Evolutionary conservation across 2,113 vertebrate species (phyloP), one percentile per base, ranked within the genome.

Genomic region (Catharus minimus): DNA sequence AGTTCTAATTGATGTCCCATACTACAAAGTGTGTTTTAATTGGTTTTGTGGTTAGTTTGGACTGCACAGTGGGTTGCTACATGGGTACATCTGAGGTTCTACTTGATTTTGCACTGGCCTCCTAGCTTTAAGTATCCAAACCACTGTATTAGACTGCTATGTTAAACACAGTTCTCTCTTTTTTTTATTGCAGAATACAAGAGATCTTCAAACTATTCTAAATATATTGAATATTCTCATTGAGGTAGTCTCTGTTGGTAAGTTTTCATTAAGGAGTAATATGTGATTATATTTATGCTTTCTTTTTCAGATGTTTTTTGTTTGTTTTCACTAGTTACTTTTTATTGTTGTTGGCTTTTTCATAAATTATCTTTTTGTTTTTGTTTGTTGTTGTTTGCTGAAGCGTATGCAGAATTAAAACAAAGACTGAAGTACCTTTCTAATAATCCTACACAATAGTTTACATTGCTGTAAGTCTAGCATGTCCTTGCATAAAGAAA

Each of bases 151-250:
- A 30, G 14, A 22, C 24, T 50, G 41, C 26, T 50, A 3, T 19
- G 13, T 47, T 73, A 85, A 88, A 11, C 36, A 52, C 17, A 53
- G 14, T 28, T 47, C 8, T 80, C 9, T 81, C 8, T 81, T 5
- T 89, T 92, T 92, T 68, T 38, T 38, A 46, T 98, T 98, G 94
- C 98, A 99, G 99, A 99, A 96, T 94, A 98, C 98, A n/a, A 98
- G 95, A 95, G 99, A 99, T 96, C 97, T 97, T 93, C 99, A 99
- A 88, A 99, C 99, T 73, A 97, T 96, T 86, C 80, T 99, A 93
- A 99, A 99, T 97, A 98, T 99, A 92, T 94, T 99, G 86, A 98
- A 95, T 94, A 99, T 99, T 96, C 98, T 99, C 84, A 98, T 97
- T 96, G 99, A 99, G 93, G 95, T 99, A 92, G 97, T 99, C 69